Conservation (phyloP, 1,140 invertebrate genomes). For the Pseudomyrmex pallidus region DNA sequence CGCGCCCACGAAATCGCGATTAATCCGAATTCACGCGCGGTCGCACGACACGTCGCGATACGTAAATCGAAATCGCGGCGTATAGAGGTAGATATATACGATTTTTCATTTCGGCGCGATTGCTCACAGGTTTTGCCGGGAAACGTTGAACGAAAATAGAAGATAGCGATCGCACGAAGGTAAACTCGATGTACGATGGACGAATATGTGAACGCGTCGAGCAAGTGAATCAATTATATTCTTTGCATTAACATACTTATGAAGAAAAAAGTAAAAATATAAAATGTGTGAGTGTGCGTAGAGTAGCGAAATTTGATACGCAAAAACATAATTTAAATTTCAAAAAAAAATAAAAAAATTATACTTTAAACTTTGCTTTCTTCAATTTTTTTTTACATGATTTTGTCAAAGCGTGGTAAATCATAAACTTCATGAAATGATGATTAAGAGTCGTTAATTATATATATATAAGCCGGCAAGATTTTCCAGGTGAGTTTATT, state of each 20-base stretch:
- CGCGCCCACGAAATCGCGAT: slow-evolving; percentile 45
- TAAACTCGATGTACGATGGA: slow-evolving; percentile 31
- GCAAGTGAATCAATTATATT: slow-evolving; percentile 1
- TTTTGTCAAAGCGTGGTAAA: neutral
- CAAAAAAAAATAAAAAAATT: too few relatives aligned
- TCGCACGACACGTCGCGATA: slow-evolving; percentile 56
- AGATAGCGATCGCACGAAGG: slow-evolving; percentile 17
- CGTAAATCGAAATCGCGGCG: slow-evolving; percentile 59
- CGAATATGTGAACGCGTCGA: neutral
- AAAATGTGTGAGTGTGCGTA: neutral
- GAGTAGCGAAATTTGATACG: neutral
- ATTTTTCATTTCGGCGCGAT: slow-evolving; percentile 60
- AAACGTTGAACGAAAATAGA: slow-evolving; percentile 9
- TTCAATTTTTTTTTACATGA: too few relatives aligned
- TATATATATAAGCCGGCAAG: neutral
- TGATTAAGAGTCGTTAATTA: slow-evolving; percentile 6
- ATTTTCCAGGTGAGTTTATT: neutral
- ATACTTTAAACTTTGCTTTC: too few relatives aligned
- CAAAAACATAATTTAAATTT: neutral
- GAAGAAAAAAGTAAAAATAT: neutral
- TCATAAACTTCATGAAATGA: neutral
- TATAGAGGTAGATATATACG: slow-evolving; percentile 37
- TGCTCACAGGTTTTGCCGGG: slow-evolving; percentile 18
- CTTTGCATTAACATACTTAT: neutral
- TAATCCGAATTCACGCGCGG: slow-evolving; percentile 59